A percentile compares a stretch with the other conserved stretches of the same genome.
These are phyloP conservation scores for Pseudomyrmex pallidus DNA, from an alignment of 1,140 invertebrate genomes.

Conservation along the genomic window DNA sequence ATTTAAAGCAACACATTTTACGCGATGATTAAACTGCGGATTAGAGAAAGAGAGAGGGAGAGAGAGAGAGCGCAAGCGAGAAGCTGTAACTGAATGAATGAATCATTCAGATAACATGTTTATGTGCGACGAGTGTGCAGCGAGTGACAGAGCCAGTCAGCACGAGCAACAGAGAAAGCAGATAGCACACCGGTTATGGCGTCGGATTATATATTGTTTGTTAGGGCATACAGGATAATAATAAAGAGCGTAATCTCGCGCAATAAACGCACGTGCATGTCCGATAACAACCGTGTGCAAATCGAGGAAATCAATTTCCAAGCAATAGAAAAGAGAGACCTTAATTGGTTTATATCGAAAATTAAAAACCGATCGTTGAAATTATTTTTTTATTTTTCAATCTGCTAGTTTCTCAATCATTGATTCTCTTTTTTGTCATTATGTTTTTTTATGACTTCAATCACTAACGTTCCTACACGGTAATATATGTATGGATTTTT, in stretches of 20 bases:
- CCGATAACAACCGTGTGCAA: constrained; percentile 7
- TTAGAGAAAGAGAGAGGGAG: not conserved
- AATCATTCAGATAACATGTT: constrained; percentile 75
- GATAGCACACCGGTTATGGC: constrained; percentile 51
- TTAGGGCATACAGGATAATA: constrained; percentile 64
- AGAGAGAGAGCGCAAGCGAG: constrained; percentile 1
- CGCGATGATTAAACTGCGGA: constrained; percentile 27
- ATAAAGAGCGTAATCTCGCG: constrained; percentile 70
- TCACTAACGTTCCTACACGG: not conserved
- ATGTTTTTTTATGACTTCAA: not conserved
- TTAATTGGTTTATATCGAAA: constrained; percentile 16
- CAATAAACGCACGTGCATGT: constrained; percentile 48
- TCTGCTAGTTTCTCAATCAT: not conserved
- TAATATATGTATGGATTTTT: not conserved
- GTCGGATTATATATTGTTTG: constrained; percentile 63
- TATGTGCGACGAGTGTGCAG: constrained; percentile 63
- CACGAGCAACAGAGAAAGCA: constrained; percentile 66
- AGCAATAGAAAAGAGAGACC: not conserved
- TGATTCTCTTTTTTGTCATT: not conserved
- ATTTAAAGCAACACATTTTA: not conserved
- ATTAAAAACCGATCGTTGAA: not conserved
- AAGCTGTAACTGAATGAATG: constrained; percentile 70
- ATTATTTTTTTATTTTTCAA: too few relatives aligned
- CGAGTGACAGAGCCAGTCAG: constrained; percentile 52
- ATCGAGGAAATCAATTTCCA: constrained; percentile 7